A percentile compares a stretch with the other conserved stretches of the same genome.
Conservation (phyloP, 2,888 invertebrate species). For the Limnephilus rhombicus region DNA sequence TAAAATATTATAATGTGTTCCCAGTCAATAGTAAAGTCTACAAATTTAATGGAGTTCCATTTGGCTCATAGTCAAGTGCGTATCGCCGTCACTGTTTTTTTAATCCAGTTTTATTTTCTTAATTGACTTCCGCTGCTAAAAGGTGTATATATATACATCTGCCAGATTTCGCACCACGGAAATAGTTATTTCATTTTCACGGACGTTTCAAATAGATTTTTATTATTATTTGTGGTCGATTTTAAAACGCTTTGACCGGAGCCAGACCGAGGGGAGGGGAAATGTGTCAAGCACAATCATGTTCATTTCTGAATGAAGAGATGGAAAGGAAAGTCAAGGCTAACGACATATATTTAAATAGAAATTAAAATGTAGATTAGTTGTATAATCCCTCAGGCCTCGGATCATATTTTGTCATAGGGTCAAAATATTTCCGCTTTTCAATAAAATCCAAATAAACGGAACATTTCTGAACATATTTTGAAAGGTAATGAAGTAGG, state of each 20-base stretch:
- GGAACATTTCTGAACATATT: too few relatives aligned
- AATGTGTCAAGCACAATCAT: not conserved
- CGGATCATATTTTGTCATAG: too few relatives aligned
- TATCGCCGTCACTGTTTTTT: not conserved
- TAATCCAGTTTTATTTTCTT: slow-evolving; percentile 12
- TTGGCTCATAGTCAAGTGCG: slow-evolving; percentile 14
- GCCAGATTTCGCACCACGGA: slow-evolving; percentile 27
- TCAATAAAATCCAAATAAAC: too few relatives aligned
- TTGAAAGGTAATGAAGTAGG: too few relatives aligned
- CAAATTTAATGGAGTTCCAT: not conserved
- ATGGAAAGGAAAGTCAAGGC: not conserved
- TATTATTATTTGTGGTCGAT: not conserved
- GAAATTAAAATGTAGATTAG: not conserved
- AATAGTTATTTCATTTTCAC: slow-evolving; percentile 20
- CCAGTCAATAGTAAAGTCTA: not conserved
- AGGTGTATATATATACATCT: not conserved
- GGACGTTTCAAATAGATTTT: not conserved
- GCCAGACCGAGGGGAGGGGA: not conserved
- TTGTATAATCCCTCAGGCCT: not conserved
- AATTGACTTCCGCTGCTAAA: slow-evolving; percentile 13
- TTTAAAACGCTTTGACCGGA: not conserved
- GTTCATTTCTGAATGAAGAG: not conserved
- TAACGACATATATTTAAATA: not conserved
- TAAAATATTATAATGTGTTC: not conserved
- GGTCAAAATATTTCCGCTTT: too few relatives aligned